Evolutionary conservation across 2,888 invertebrate species (phyloP), one percentile per base, ranked within the genome.

Genomic region (Zaprionus lineosus): DNA sequence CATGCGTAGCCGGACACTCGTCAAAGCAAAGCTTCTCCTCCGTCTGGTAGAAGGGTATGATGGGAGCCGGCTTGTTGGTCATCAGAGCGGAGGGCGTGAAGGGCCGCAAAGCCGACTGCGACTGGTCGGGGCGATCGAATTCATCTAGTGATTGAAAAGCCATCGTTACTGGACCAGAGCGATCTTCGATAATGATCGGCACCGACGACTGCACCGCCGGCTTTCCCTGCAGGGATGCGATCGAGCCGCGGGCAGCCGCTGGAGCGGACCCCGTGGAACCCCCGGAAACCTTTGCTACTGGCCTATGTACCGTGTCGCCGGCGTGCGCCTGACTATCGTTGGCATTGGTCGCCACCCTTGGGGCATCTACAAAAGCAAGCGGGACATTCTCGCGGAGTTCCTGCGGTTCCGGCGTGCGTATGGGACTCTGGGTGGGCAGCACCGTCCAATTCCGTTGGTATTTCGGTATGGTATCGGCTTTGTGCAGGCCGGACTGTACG

Each of bases 31-130:
- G 91, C 88, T 94, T 94, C 89, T 93, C 93, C 7, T 87, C 62
- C 9, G 88, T 89, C 89, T 96, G 96, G 86, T 96, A 96, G 77
- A 93, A 93, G 5, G 96, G 96, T 71, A 96, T 93, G 41, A 93
- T 91, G 7, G 95, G 93, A 1, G 94, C 94, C 16, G 95, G 94
- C 61, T 89, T 90, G 86, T 94, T 95, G 55, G 93, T 93, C 90
- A 92, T 89, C 84, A 15, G 18, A 3, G 43, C 14, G 14, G 46
- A 55, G 0, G 95, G 95, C 12, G 95, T 95, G 56, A 92, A 91
- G 2, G 95, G 92, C 51, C 94, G 91, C 1, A 87, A 86, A 1
- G 86, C 85, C 12, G 86, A 83, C 53, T 82, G 83, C 12, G 88
- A 87, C 28, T 89, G 88, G 37, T 89, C 90, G 33, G 83, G 79